Base-by-base conservation (phyloP, 2,797 vertebrate genomes). In the Brachyrhaphis roseni region DNA sequence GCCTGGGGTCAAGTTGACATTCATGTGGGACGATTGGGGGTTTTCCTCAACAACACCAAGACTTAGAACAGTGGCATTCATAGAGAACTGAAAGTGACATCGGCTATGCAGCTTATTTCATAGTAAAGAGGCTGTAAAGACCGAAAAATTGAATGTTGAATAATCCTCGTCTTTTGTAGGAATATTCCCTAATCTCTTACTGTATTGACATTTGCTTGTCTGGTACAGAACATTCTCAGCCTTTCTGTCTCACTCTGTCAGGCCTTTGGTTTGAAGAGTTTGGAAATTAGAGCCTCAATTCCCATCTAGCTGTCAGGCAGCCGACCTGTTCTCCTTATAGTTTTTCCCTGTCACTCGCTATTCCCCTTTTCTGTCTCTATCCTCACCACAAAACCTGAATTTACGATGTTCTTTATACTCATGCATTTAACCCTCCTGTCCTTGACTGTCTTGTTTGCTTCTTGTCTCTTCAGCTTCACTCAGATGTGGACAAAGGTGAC, bases 401-500 rank as follows among this genome's bases (percentile, higher is more conserved):
- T 68, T 41, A 8, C 41, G 36, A 11, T 1, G 36, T 68, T 68
- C 11, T 41, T 68, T 26, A 23, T 23, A 41, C 36, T 41, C 8
- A 1, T 39, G 4, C 34, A 53, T 41, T 57, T 34, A 57, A 53
- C 20, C 73, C 43, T 23, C n/a, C 20, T 28, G 20, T 74, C 64
- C 16, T 78, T 18, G 36, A 62, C 34, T 45, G 34, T 76, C 74
- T 87, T 36, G 82, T 43, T 83, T 47, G 74, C 51, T 20, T 74
- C 15, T 53, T 16, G 13, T 84, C 39, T 84, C 11, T 53, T 70
- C 90, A 99, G 98, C 98, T 99, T 92, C 98, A 99, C 94, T 99
- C 98, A 26, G 98, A 99, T 74, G 97, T 98, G 46, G 98, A 99
- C 93, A 96, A 95, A 31, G 98, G 98, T 46, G 91, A 97, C 41